phyloP scores from a whole-genome alignment of 2,113 vertebrate genomes.

The Pseudorectes ferrugineus region DNA sequence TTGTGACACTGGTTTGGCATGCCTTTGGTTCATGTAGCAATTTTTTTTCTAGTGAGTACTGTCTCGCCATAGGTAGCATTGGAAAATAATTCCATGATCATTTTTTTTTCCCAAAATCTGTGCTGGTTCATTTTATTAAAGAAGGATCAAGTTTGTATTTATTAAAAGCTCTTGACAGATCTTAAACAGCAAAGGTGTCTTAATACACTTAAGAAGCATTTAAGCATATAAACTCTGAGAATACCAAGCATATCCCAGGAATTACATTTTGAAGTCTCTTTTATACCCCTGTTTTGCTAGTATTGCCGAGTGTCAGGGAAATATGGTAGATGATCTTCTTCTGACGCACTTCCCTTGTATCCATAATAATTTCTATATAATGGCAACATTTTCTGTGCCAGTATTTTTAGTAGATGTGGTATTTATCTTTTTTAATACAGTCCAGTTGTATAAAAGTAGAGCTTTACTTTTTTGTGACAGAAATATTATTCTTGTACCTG shows the following conservation, averaged over 20 bases:
- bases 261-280: neutral
- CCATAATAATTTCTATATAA: neutral
- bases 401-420: neutral
- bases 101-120: neutral
- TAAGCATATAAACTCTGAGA: neutral
- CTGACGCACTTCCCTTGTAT: neutral
- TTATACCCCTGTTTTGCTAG: neutral
- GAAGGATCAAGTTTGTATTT: neutral
- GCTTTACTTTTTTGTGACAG: neutral
- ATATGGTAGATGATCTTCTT: neutral
- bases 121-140: neutral
- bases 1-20: neutral
- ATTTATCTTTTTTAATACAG: neutral
- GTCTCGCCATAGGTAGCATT: neutral
- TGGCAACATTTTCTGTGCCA: neutral
- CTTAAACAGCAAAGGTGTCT: neutral
- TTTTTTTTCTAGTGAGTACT: neutral
- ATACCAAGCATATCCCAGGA: neutral
- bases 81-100: neutral
- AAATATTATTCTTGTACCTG: neutral
- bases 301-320: neutral
- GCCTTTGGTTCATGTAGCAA: neutral
- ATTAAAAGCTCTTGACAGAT: neutral
- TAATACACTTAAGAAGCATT: neutral
- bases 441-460: neutral